Conservation (phyloP, 2,797 vertebrate genomes). For the Nyctibius grandis region DNA sequence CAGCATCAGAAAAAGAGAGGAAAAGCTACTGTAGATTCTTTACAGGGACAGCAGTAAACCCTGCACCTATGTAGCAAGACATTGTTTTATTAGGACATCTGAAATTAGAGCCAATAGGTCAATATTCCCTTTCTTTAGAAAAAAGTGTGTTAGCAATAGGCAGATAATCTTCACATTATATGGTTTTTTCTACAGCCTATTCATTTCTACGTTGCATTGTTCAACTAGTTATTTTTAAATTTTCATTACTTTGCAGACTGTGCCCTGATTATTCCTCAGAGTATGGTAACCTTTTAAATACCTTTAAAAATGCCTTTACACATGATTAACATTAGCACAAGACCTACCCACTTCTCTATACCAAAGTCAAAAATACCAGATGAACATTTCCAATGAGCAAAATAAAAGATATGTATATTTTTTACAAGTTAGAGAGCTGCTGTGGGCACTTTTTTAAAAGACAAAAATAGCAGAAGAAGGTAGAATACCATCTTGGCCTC, state of each 20-base stretch:
- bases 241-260: not conserved
- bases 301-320: conserved; percentile 1
- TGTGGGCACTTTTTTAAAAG: not conserved
- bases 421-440: not conserved
- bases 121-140: not conserved
- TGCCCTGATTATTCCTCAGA: conserved; percentile 34
- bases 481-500: not conserved
- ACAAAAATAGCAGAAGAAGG: not conserved
- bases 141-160: not conserved
- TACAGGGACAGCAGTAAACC: not conserved
- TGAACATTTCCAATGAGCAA: not conserved
- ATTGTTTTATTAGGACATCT: not conserved
- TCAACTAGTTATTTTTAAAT: conserved; percentile 41
- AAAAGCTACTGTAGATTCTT: not conserved
- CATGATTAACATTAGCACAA: not conserved
- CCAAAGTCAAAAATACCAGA: not conserved
- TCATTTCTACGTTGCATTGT: conserved; percentile 18
- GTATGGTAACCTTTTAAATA: conserved; percentile 9
- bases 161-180: not conserved
- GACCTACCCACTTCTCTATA: not conserved
- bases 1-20: not conserved
- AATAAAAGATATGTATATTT: not conserved
- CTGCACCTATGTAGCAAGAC: not conserved
- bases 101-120: not conserved
- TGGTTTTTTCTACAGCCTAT: not conserved